Evolutionary conservation across 2,113 vertebrate genomes (phyloP), one percentile per base, ranked within the genome.

Genomic region (Etheostoma cragini): DNA sequence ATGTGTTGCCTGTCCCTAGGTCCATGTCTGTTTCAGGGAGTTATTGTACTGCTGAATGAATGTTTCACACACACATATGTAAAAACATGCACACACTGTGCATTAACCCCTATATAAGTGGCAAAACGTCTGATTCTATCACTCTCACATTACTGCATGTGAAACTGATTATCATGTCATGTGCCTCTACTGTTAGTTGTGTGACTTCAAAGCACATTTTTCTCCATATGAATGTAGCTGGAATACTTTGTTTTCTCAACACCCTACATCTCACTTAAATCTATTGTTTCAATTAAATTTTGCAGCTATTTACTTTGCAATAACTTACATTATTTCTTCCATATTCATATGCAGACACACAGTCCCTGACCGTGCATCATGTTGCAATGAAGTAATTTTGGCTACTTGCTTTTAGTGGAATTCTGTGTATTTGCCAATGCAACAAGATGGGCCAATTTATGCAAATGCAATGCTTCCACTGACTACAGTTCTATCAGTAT

Each of bases 171-270:
- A 83, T 74, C 47, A 76, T 26, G 17, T 62, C 67, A 68, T 60
- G 47, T 87, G 68, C 85, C 72, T 88, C 50, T 11, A 79, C 77
- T 88, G 76, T 81, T 72, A 65, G 10, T 38, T 53, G 33, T 42
- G n/a, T n/a, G 60, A 83, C 73, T 73, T n/a, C 22, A 78, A 35
- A 53, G 33, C 66, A 24, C 30, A 63, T 74, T 87, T 54, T 63
- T 70, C 2, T 49, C 30, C 6, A 45, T 12, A 50, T 71, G 24
- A 63, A 73, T 76, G 11, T 24, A 8, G 2, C 8, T 62, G 16
- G 5, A 22, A 42, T 19, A 21, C 0, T 60, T 65, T 22, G 4
- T 57, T 57, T 68, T 56, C 7, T 71, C 13, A n/a, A 12, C 16
- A 45, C 38, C 3, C 50, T 8, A 60, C n/a, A 61, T 33, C 12